Percentiles rank a stretch among this genome's conserved stretches.
These are phyloP conservation scores for Teinopalpus imperialis DNA, from an alignment of 2,888 invertebrate species.

Conservation along the genomic window DNA sequence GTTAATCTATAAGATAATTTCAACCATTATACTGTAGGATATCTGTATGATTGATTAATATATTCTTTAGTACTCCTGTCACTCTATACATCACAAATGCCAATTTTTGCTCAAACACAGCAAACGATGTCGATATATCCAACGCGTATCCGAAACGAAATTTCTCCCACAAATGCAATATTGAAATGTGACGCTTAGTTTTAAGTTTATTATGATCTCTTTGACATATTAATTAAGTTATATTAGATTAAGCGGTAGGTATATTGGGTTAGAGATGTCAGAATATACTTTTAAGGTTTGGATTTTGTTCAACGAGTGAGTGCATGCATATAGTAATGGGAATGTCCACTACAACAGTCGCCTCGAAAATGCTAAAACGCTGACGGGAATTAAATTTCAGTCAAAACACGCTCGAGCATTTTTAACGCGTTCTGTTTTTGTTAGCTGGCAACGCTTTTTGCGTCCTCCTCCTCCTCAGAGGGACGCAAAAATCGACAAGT, in stretches of 20 bases:
- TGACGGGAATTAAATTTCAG: constrained; percentile 64
- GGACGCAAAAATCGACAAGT: constrained; percentile 18
- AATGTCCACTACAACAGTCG: constrained; percentile 52
- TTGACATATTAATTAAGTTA: constrained; percentile 71
- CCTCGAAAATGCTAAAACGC: constrained; percentile 46
- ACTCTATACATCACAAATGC: constrained; percentile 55
- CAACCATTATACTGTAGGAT: constrained; percentile 60
- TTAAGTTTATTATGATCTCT: constrained; percentile 81
- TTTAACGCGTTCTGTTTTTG: constrained; percentile 47
- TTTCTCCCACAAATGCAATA: constrained; percentile 42
- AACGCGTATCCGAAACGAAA: constrained; percentile 21
- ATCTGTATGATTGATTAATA: constrained; percentile 49
- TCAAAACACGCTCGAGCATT: constrained; percentile 41
- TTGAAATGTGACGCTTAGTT: constrained; percentile 69
- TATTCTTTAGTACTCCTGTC: constrained; percentile 50
- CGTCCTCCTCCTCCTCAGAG: constrained; percentile 13
- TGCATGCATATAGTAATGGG: too few species aligned
- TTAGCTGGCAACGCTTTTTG: constrained; percentile 4
- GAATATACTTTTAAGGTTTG: constrained; percentile 37
- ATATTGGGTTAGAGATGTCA: constrained; percentile 38
- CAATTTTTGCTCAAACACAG: constrained; percentile 38
- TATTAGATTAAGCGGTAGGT: constrained; percentile 54
- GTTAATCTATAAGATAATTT: constrained; percentile 75
- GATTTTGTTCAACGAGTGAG: constrained; percentile 26
- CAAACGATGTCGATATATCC: constrained; percentile 16